These are phyloP conservation scores for Polydrusus cervinus DNA, from an alignment of 2,888 invertebrate genomes.

Conservation along the genomic window DNA sequence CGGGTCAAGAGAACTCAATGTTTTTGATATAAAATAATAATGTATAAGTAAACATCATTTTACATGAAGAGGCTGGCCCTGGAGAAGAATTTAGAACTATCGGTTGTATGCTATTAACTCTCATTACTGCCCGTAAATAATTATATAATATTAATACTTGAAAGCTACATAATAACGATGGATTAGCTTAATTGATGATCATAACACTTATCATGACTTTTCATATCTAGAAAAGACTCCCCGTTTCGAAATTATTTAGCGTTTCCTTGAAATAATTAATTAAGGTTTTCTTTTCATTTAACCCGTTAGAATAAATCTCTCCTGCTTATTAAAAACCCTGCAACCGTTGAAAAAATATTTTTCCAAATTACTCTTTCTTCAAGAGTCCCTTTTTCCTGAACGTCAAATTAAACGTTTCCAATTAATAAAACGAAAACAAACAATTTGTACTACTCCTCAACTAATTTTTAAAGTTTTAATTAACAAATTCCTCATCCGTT, in stretches of 20 bases:
- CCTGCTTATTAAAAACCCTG: slow-evolving; percentile 45
- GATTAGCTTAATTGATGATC: no score
- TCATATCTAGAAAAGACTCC: background rate
- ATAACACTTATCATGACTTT: background rate
- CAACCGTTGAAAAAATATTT: slow-evolving; percentile 48
- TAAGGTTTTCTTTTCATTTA: slow-evolving; percentile 51
- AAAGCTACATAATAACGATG: no score
- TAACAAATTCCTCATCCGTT: slow-evolving; percentile 57
- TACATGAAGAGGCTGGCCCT: no score
- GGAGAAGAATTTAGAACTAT: no score
- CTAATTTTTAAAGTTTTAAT: slow-evolving; percentile 59
- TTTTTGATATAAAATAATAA: no score
- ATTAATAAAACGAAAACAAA: slow-evolving; percentile 57
- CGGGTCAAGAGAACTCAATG: no score
- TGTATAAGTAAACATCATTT: no score
- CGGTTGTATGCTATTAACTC: no score
- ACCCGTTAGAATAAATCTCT: slow-evolving; percentile 44
- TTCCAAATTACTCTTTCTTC: slow-evolving; percentile 51
- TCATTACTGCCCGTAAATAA: no score
- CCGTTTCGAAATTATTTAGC: no score
- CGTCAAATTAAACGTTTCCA: slow-evolving; percentile 55
- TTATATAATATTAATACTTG: no score
- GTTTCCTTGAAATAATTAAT: slow-evolving; percentile 41
- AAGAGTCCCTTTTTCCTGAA: slow-evolving; percentile 44
- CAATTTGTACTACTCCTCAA: slow-evolving; percentile 55